phyloP scores from a whole-genome alignment of 2,797 vertebrate genomes.

The Pseudochaenichthys georgianus region DNA sequence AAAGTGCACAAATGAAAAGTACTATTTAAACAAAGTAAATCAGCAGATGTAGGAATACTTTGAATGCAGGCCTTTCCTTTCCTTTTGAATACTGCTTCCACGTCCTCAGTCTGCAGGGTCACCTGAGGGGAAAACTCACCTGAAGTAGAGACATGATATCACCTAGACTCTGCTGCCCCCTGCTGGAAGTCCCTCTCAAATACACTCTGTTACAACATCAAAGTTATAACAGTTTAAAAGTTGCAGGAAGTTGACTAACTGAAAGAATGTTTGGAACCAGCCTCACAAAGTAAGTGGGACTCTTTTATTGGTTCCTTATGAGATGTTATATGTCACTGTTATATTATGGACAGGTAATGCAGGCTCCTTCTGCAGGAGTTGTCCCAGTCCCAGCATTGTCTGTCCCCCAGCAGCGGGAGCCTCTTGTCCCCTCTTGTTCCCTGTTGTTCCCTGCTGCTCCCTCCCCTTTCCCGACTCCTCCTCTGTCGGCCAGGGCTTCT shows the following conservation, averaged over 20 bases:
- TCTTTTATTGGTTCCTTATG: neutral
- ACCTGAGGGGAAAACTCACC: slow-evolving; percentile 11
- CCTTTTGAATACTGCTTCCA: too few relatives aligned
- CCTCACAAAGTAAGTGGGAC: neutral
- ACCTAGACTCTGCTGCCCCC: slow-evolving; percentile 63
- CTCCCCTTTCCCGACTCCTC: slow-evolving; percentile 73
- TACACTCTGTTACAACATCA: neutral
- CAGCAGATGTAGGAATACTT: too few relatives aligned
- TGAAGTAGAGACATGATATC: neutral
- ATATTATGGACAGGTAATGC: rapidly evolving
- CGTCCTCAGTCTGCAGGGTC: neutral
- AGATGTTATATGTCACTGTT: neutral
- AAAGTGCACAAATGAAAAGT: too few relatives aligned
- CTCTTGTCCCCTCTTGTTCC: slow-evolving; percentile 22
- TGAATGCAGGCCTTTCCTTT: too few relatives aligned
- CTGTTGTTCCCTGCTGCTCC: slow-evolving; percentile 27
- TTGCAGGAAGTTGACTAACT: neutral
- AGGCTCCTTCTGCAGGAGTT: neutral
- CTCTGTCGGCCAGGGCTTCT: slow-evolving; percentile 40
- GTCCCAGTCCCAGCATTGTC: rapidly evolving
- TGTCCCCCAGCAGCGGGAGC: slow-evolving; percentile 2
- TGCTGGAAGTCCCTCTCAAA: slow-evolving; percentile 27
- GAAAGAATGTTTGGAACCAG: neutral
- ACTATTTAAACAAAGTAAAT: too few relatives aligned
- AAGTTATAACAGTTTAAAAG: neutral